A percentile compares a stretch with the other conserved stretches of the same genome.
Evolutionary conservation across 2,888 invertebrate genomes (phyloP).

Genomic region (Microctonus aethiopoides): DNA sequence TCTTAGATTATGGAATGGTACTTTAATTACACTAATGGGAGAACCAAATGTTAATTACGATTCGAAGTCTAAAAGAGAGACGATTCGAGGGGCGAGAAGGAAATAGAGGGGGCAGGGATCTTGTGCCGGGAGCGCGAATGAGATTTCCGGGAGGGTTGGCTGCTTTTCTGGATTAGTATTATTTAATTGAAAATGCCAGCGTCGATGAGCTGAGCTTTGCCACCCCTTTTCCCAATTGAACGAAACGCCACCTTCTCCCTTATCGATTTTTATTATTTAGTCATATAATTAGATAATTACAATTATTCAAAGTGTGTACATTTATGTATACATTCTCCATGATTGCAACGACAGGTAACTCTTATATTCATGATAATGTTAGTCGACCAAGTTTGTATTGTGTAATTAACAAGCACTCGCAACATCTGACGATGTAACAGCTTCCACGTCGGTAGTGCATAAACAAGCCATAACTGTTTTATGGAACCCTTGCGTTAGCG

Average conservation of each 20-base stretch:
- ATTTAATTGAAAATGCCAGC: conserved; percentile 65
- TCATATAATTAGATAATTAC: background rate
- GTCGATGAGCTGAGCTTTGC: conserved; percentile 38
- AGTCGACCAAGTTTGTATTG: background rate
- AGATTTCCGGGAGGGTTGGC: conserved; percentile 51
- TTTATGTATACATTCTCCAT: background rate
- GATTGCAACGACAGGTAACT: background rate
- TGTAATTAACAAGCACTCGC: conserved; percentile 28
- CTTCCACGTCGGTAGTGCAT: conserved; percentile 53
- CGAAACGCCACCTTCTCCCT: background rate
- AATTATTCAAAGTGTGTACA: conserved; percentile 2
- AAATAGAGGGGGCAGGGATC: conserved; percentile 45
- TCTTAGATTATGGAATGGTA: conserved; percentile 75
- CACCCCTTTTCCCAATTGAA: conserved; percentile 35
- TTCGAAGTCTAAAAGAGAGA: conserved; percentile 74
- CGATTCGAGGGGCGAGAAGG: conserved; percentile 41
- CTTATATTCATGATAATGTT: background rate
- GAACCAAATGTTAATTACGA: conserved; percentile 81
- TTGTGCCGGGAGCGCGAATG: conserved; percentile 43
- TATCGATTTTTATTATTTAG: conserved; percentile 5
- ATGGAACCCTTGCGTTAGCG: conserved; percentile 45
- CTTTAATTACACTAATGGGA: conserved; percentile 84
- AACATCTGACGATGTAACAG: conserved; percentile 49
- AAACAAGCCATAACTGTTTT: conserved; percentile 63
- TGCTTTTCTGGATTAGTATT: conserved; percentile 63